phyloP scores from a whole-genome alignment of 2,113 vertebrate genomes.

The Halichoeres trimaculatus region DNA sequence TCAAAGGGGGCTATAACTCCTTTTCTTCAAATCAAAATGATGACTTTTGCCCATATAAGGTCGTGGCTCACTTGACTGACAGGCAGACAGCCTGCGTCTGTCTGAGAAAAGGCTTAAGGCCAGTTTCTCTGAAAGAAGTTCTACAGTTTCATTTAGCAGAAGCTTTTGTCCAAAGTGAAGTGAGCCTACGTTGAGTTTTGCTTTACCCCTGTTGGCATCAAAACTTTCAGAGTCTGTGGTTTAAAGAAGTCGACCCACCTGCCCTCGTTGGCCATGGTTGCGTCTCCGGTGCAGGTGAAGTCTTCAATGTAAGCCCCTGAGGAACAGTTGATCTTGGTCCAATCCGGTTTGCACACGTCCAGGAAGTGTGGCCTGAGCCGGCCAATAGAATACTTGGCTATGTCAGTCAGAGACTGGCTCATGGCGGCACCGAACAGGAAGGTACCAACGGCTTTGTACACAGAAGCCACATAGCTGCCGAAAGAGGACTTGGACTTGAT shows the following conservation, averaged over 20 bases:
- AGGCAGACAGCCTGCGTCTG: too few species aligned
- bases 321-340: constrained; percentile 88
- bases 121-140: too few species aligned
- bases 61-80: too few species aligned
- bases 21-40: too few species aligned
- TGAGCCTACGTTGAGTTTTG: too few species aligned
- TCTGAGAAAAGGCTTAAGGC: too few species aligned
- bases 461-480: constrained; percentile 89
- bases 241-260: constrained; percentile 80
- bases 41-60: too few species aligned
- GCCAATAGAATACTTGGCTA: constrained; percentile 97
- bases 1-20: too few species aligned
- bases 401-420: constrained; percentile 97
- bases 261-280: constrained; percentile 84
- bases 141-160: too few species aligned
- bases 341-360: constrained; percentile 89
- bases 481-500: constrained; percentile 93
- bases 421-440: constrained; percentile 97
- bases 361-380: constrained; percentile 96
- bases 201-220: too few species aligned
- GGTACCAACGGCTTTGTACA: constrained; percentile 94
- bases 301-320: constrained; percentile 87
- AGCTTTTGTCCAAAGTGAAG: too few species aligned
- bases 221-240: too few species aligned
- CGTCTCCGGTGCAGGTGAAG: constrained; percentile 88